phyloP scores from a whole-genome alignment of 2,888 invertebrate species.

The Scrobipalpa costella region DNA sequence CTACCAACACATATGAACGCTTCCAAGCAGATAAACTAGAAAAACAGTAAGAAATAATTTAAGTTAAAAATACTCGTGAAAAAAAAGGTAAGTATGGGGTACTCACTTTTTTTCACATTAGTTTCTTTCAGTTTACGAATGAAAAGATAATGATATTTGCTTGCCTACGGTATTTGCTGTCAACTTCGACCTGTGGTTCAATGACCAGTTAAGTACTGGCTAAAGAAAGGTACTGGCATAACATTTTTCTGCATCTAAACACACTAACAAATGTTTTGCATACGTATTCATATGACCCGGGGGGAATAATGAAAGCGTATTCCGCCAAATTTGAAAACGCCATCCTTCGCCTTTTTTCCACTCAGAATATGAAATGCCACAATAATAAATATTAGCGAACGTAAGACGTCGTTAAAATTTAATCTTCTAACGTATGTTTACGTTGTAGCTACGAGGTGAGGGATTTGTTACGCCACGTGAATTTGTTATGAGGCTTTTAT shows the following conservation, averaged over 20 bases:
- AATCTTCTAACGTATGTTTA: constrained; percentile 16
- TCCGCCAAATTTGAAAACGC: constrained; percentile 48
- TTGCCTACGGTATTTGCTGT: background rate
- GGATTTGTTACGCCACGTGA: background rate
- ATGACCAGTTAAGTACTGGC: too few relatives aligned
- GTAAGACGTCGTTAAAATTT: constrained; percentile 15
- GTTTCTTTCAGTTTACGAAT: too few relatives aligned
- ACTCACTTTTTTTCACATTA: too few relatives aligned
- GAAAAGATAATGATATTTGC: background rate
- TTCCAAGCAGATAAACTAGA: too few relatives aligned
- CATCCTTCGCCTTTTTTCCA: constrained; percentile 26
- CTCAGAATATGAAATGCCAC: constrained; percentile 17
- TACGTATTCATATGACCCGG: constrained; percentile 46
- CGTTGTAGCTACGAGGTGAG: background rate
- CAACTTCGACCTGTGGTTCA: too few relatives aligned
- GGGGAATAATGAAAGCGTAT: constrained; percentile 57
- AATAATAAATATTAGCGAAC: background rate
- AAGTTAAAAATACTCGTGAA: too few relatives aligned
- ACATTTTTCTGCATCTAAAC: constrained; percentile 37
- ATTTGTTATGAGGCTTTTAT: background rate
- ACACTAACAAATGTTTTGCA: constrained; percentile 43
- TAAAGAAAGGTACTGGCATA: background rate
- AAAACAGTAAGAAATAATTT: too few relatives aligned
- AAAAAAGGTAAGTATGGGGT: too few relatives aligned
- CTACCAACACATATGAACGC: too few relatives aligned